Percentiles rank a stretch among this genome's conserved stretches.
phyloP scores from a whole-genome alignment of 2,113 vertebrate genomes.

The Illadopsis cleaveri region DNA sequence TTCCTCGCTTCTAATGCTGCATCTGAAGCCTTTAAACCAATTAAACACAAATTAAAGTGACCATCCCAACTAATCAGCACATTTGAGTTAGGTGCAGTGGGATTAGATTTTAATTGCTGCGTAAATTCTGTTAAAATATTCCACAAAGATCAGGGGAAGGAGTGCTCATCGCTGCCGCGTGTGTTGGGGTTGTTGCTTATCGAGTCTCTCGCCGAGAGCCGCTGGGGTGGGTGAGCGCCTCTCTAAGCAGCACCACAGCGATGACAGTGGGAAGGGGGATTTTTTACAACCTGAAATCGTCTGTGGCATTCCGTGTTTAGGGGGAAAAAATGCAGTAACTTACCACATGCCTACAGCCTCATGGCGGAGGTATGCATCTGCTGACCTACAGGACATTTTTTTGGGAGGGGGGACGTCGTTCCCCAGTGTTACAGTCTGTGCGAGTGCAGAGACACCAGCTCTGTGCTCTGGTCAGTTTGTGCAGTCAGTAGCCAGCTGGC shows the following conservation, averaged over 20 bases:
- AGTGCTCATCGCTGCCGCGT: fast-evolving
- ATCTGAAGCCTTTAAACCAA: conserved; percentile 32
- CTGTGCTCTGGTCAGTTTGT: neutral
- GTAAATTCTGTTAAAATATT: neutral
- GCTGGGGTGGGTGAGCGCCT: neutral
- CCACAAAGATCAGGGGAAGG: neutral
- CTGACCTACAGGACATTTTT: neutral
- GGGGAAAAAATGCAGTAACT: neutral
- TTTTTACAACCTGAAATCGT: conserved; percentile 7
- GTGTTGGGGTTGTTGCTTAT: neutral
- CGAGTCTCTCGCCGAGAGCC: neutral
- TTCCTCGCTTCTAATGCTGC: neutral
- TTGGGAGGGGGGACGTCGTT: neutral
- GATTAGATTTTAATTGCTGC: neutral
- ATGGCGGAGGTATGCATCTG: neutral
- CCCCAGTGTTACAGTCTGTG: neutral
- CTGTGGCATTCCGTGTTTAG: neutral
- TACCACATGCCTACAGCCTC: neutral
- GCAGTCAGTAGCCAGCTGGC: neutral
- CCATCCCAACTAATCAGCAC: neutral
- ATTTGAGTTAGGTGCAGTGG: neutral
- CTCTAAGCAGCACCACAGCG: fast-evolving
- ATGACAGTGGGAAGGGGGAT: neutral
- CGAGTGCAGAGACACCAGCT: neutral
- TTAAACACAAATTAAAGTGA: conserved; percentile 40